Base-by-base conservation (phyloP, 2,797 vertebrate species). In the Cynodonichthys magdalenae region DNA sequence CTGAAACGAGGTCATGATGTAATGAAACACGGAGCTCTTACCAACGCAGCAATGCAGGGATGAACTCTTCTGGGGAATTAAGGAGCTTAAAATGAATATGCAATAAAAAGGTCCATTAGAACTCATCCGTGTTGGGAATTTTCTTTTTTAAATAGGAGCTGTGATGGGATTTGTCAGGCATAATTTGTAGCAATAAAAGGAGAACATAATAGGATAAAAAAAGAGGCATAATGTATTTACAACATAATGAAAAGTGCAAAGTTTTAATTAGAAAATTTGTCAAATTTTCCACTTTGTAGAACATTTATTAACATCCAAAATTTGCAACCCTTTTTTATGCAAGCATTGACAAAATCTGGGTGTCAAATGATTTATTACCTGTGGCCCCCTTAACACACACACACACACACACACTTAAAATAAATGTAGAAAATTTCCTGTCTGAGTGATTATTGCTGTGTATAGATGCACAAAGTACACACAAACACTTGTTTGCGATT, bases 1-100 rank as follows among this genome's bases (percentile, higher is more conserved):
- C 70, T 59, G 71, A 85, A 89, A 90, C 72, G 83, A 87, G 86
- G 87, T 92, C 87, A 89, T 81, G 79, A 83, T 90, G 87, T 88
- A 89, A 90, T 89, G 75, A 45, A 83, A 88, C 72, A 81, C 59
- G 41, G 60, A 51, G 66, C 72, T 60, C 77, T 46, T 59, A 64
- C 75, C 67, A 46, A n/a, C 57, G 14, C 64, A 56, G 67, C 61
- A 71, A 79, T 77, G 36, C 60, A 75, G 68, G 60, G 53, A 83
- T 64, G 63, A 75, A 64, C 70, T 87, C 89, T 90, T 71, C 69
- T 75, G 90, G 89, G 89, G 85, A 89, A 90, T 88, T 82, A 89
- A 86, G 75, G 61, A 78, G 71, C 68, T 71, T 71, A 74, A 88
- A 80, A 85, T 86, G 80, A 88, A 84, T 79, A 66, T 69, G 69